Evolutionary conservation across 2,797 vertebrate genomes (phyloP).

Genomic region (Centropyge bicolor): DNA sequence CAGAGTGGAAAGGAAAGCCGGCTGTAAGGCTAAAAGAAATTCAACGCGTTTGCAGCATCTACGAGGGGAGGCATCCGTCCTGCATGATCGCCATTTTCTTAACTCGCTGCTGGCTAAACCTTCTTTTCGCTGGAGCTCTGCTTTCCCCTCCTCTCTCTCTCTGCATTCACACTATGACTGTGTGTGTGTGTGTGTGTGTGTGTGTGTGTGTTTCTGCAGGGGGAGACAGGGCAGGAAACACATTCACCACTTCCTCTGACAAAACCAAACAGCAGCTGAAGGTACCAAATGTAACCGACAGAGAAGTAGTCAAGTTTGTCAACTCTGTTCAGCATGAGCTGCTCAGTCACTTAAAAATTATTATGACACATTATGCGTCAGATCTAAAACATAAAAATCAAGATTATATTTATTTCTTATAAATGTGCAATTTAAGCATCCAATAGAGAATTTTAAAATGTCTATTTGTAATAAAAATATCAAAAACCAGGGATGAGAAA

Average conservation of each 20-base stretch:
- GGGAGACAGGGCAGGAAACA: conserved; percentile 70
- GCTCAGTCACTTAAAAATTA: too few relatives aligned
- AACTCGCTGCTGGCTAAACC: conserved; percentile 82
- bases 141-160: conserved; percentile 65
- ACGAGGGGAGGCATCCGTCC: conserved; percentile 90
- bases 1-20: conserved; percentile 86
- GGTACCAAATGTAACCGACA: background rate
- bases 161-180: conserved; percentile 47
- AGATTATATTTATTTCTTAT: too few relatives aligned
- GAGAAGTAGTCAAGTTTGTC: background rate
- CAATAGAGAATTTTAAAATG: background rate
- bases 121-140: conserved; percentile 69
- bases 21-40: conserved; percentile 85
- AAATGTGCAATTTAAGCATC: background rate
- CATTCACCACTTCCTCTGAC: conserved; percentile 81
- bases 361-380: background rate
- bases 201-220: conserved; percentile 41
- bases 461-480: background rate
- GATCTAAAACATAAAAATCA: background rate
- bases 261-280: conserved; percentile 48
- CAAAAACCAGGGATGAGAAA: background rate
- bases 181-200: conserved; percentile 20
- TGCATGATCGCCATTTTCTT: conserved; percentile 94
- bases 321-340: accelerated
- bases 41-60: conserved; percentile 90